Evolutionary conservation across 2,888 invertebrate genomes (phyloP).

Genomic region (Hydriomena furcata): DNA sequence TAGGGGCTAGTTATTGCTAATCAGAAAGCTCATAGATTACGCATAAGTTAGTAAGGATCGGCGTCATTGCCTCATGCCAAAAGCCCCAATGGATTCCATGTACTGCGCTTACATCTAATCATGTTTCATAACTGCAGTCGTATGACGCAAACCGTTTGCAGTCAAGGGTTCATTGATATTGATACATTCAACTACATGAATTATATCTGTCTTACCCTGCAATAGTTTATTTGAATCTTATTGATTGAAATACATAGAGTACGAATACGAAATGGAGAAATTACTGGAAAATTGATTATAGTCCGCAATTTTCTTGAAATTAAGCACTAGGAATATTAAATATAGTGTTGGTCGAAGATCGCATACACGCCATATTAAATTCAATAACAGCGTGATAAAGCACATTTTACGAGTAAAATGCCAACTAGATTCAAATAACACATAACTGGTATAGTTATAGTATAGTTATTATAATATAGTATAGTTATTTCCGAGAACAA

Average conservation of each 20-base stretch:
- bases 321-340: too few species aligned
- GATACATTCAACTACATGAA: slow-evolving; percentile 14
- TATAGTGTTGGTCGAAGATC: background rate
- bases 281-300: background rate
- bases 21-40: slow-evolving; percentile 1
- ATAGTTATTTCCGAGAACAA: background rate
- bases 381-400: background rate
- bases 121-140: slow-evolving; percentile 25
- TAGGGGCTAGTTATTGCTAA: background rate
- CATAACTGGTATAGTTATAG: background rate
- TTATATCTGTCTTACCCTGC: background rate
- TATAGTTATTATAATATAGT: too few species aligned
- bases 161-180: slow-evolving; percentile 24
- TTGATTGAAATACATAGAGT: background rate
- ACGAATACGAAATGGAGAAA: background rate
- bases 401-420: background rate
- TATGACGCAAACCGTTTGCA: slow-evolving; percentile 26
- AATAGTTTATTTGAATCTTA: background rate
- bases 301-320: too few species aligned
- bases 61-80: slow-evolving; percentile 21
- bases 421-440: background rate
- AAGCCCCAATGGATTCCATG: slow-evolving; percentile 22
- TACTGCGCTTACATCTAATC: slow-evolving; percentile 21
- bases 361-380: too few species aligned
- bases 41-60: slow-evolving; percentile 11